phyloP scores from a whole-genome alignment of 2,113 vertebrate species.

The Corythornis cristatus region DNA sequence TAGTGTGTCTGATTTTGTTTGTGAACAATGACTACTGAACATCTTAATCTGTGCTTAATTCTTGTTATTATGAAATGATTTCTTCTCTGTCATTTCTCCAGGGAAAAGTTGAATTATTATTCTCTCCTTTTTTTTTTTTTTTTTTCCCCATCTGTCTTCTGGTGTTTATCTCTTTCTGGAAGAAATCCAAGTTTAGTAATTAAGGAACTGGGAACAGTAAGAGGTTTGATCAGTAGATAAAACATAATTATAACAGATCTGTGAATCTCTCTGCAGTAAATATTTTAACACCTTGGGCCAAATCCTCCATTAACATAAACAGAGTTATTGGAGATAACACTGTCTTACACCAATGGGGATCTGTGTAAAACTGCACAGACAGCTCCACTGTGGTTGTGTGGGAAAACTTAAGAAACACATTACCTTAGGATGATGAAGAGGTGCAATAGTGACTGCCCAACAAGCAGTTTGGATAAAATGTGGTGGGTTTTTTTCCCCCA shows the following conservation, averaged over 20 bases:
- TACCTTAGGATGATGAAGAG: background rate
- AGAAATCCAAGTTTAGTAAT: constrained; percentile 50
- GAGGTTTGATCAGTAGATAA: constrained; percentile 54
- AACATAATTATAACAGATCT: constrained; percentile 43
- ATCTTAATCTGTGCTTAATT: constrained; percentile 48
- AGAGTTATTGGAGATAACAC: constrained; percentile 1
- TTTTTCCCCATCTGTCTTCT: constrained; percentile 2
- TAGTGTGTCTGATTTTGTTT: background rate
- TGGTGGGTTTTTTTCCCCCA: background rate
- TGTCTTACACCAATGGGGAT: background rate
- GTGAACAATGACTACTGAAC: background rate
- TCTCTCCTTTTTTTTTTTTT: background rate
- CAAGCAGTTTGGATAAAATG: background rate
- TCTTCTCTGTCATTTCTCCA: constrained; percentile 7
- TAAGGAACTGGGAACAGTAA: constrained; percentile 38
- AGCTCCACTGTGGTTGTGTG: background rate
- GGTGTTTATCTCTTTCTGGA: constrained; percentile 50
- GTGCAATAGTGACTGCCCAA: background rate
- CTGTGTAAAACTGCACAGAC: background rate
- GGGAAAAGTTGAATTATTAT: constrained; percentile 31
- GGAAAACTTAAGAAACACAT: background rate
- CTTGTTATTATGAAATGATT: constrained; percentile 19
- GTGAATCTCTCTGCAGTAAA: constrained; percentile 37
- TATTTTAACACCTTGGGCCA: constrained; percentile 50
- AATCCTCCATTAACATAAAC: background rate